phyloP scores from a whole-genome alignment of 1,140 invertebrate genomes.

The Bombus vancouverensis region DNA sequence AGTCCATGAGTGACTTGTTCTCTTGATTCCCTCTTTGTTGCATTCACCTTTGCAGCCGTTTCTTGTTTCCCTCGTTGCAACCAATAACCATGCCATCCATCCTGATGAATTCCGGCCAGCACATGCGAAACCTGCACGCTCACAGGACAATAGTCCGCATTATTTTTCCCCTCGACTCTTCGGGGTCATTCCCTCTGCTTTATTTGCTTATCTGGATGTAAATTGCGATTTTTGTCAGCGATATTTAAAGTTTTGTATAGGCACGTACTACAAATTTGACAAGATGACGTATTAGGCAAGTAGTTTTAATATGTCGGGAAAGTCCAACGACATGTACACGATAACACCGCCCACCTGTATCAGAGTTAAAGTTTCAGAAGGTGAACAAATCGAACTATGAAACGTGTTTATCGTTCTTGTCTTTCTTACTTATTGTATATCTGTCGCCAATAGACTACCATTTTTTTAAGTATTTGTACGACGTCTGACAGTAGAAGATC shows the following conservation, averaged over 20 bases:
- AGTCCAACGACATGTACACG: background rate
- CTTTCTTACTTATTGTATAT: background rate
- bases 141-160: constrained; percentile 29
- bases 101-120: constrained; percentile 69
- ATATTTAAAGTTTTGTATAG: too few species aligned
- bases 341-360: background rate
- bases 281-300: background rate
- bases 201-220: background rate
- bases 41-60: constrained; percentile 33
- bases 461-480: too few species aligned
- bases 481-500: too few species aligned
- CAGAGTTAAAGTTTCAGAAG: background rate
- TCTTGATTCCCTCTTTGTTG: constrained; percentile 61
- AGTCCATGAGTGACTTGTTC: constrained; percentile 63
- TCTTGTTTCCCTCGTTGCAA: constrained; percentile 56
- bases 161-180: constrained; percentile 5
- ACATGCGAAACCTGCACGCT: constrained; percentile 25
- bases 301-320: background rate
- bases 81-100: constrained; percentile 73
- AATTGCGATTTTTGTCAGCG: background rate
- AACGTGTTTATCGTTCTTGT: background rate
- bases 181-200: background rate
- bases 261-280: background rate
- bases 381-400: background rate
- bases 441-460: background rate